Evolutionary conservation across 2,888 invertebrate species (phyloP), one percentile per base, ranked within the genome.

Genomic region (Eudiplozoon nipponicum): DNA sequence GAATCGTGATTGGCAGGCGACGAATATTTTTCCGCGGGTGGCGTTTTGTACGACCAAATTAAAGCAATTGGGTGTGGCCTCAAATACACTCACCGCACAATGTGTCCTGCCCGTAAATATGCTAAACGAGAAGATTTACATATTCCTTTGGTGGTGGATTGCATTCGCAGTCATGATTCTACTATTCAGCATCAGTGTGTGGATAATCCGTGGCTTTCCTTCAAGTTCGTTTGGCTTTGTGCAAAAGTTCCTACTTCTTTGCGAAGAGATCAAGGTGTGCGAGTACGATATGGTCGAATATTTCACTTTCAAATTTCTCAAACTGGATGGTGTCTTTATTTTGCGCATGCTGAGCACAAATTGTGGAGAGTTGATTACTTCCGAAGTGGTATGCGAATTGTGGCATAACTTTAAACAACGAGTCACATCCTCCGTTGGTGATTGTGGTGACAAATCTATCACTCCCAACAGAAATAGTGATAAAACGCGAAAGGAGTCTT

Each of bases 71-170:
- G 42, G 38, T 9, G 4, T 22, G 15, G 20, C 11, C 5, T 15
- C 13, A 17, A 31, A 31, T 15, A 5, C n/a, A 4, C 34, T 37
- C 11, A 18, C 42, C 17, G 43, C 43, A 17, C 43, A 43, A 36
- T 43, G 43, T 19, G 36, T 43, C 22, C 43, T 43, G 7, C 44
- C 43, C 2, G 43, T 36, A 2, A 43, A 43, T 23, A 35, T 43
- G 35, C 36, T 43, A 15, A 43, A 45, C 17, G 43, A 43, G 28
- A 43, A 43, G 42, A 43, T 43, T 31, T 43, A 44, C 28, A 42
- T 43, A 5, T 43, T 43, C 20, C 42, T 43, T 9, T 43, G 43
- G 43, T 43, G 45, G 17, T 43, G 43, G 43, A 43, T 43, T 5
- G 31, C 21, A 9, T 20, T 43, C 2, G 36, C 29, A 11, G 11